Conservation (phyloP, 2,797 vertebrate genomes). For the Phaenicophaeus curvirostris region DNA sequence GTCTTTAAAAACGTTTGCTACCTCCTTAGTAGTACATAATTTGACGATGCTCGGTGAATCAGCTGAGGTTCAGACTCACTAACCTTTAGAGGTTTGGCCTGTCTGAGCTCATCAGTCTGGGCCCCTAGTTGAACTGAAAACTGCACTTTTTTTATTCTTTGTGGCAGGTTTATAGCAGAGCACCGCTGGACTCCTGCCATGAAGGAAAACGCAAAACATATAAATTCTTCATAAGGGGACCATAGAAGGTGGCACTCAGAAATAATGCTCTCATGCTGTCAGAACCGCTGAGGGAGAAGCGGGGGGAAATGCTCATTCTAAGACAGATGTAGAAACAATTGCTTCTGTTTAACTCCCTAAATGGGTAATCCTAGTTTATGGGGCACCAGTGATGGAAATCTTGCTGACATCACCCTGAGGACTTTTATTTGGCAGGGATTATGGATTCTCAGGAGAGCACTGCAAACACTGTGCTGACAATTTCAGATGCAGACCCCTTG, state of each 20-base stretch:
- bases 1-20: slow-evolving; percentile 49
- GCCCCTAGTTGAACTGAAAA: slow-evolving; percentile 26
- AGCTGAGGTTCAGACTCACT: slow-evolving; percentile 10
- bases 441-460: background rate
- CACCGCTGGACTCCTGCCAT: slow-evolving; percentile 25
- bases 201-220: slow-evolving; percentile 58
- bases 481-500: background rate
- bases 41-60: background rate
- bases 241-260: slow-evolving; percentile 36
- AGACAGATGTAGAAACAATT: slow-evolving; percentile 60
- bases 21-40: slow-evolving; percentile 40
- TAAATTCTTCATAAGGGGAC: slow-evolving; percentile 65
- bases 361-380: slow-evolving; percentile 50
- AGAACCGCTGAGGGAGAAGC: fast-evolving
- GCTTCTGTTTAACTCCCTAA: slow-evolving; percentile 57
- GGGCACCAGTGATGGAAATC: background rate
- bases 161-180: slow-evolving; percentile 51
- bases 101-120: slow-evolving; percentile 44
- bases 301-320: background rate
- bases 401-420: background rate
- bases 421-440: background rate
- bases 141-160: slow-evolving; percentile 20
- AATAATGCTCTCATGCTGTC: slow-evolving; percentile 42
- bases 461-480: fast-evolving
- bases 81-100: slow-evolving; percentile 32